A percentile compares a stretch with the other conserved stretches of the same genome.
Conservation (phyloP, 2,797 vertebrate species). For the Ataeniobius toweri region DNA sequence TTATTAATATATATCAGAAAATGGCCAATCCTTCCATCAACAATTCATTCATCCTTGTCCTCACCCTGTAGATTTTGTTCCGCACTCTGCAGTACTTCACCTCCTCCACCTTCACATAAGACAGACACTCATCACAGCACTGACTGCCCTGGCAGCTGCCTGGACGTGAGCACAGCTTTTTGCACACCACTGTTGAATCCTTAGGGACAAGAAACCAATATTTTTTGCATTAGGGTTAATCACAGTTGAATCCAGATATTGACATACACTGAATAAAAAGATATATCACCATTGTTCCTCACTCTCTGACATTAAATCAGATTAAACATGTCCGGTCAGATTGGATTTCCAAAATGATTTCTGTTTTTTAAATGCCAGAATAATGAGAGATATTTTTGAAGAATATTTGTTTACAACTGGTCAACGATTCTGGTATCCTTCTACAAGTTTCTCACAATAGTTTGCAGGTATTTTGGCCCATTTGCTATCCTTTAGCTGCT, state of each 20-base stretch:
- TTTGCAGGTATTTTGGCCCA: too few species aligned
- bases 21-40: background rate
- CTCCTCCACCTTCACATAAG: constrained; percentile 84
- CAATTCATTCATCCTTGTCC: constrained; percentile 2
- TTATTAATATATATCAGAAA: background rate
- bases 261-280: background rate
- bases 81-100: constrained; percentile 91
- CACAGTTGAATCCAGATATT: background rate
- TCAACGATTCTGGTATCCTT: too few species aligned
- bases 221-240: background rate
- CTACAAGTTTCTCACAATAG: too few species aligned
- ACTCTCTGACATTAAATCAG: background rate
- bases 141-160: constrained; percentile 80
- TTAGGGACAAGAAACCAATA: constrained; percentile 46
- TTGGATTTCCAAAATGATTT: background rate
- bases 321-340: background rate
- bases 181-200: constrained; percentile 95
- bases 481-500: too few species aligned
- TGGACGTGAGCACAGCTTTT: constrained; percentile 83
- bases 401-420: too few species aligned
- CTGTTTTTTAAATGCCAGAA: background rate
- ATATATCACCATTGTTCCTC: background rate
- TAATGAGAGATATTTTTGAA: background rate
- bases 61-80: constrained; percentile 94
- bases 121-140: constrained; percentile 91